A percentile compares a stretch with the other conserved stretches of the same genome.
Evolutionary conservation across 64 coral and sea anemone species (phyloP).

Genomic region (Orbicella faveolata): DNA sequence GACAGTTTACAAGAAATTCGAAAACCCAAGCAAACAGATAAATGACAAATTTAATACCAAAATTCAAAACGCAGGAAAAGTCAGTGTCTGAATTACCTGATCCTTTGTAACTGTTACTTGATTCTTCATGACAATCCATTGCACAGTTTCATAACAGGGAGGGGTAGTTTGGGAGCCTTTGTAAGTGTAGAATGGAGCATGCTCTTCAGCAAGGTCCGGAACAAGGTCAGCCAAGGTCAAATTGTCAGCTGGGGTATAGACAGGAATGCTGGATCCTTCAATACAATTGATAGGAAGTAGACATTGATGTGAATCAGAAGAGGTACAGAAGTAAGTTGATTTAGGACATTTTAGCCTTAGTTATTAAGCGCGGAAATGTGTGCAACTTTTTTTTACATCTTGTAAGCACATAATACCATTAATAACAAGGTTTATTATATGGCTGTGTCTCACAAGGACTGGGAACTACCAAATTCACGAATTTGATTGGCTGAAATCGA

Average conservation of each 20-base stretch:
- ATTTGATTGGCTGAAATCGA: too few relatives aligned
- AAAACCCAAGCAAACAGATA: background rate
- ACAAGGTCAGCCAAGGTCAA: slow-evolving; percentile 34
- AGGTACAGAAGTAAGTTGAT: too few relatives aligned
- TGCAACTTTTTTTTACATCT: too few relatives aligned
- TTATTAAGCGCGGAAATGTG: too few relatives aligned
- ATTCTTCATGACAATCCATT: slow-evolving; percentile 60
- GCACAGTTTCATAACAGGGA: slow-evolving; percentile 78
- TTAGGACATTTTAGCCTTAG: too few relatives aligned
- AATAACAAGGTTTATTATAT: too few relatives aligned
- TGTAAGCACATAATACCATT: too few relatives aligned
- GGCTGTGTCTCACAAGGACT: too few relatives aligned
- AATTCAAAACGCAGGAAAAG: background rate
- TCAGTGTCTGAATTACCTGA: slow-evolving; percentile 6
- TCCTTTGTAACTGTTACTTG: slow-evolving; percentile 1
- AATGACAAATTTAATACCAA: background rate
- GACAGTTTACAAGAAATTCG: too few relatives aligned
- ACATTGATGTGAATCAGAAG: too few relatives aligned
- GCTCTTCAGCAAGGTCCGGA: slow-evolving; percentile 23
- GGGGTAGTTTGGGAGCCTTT: slow-evolving; percentile 77
- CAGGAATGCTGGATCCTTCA: slow-evolving; percentile 24
- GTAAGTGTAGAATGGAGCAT: slow-evolving; percentile 71
- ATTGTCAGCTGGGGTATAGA: slow-evolving; percentile 23
- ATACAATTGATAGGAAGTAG: too few relatives aligned
- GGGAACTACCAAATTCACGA: too few relatives aligned